Percentiles rank a stretch among this genome's conserved stretches.
These are phyloP conservation scores for Psammodynastes pulverulentus DNA, from an alignment of 2,113 vertebrate species.

Conservation along the genomic window DNA sequence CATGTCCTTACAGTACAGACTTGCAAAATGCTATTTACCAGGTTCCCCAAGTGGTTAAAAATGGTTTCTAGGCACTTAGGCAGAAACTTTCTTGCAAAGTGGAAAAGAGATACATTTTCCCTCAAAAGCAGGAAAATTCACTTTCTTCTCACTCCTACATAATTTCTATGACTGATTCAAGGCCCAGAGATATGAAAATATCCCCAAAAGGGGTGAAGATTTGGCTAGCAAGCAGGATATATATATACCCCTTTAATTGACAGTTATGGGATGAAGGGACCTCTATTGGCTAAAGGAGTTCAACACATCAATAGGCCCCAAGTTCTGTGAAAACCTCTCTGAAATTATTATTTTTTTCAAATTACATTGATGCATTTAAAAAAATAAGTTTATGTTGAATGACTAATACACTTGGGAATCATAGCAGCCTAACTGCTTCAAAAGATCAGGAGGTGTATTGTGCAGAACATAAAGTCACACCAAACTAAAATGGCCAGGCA, in stretches of 20 bases:
- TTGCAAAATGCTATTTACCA: not conserved
- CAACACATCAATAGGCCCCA: slow-evolving; percentile 11
- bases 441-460: not conserved
- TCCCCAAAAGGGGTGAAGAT: not conserved
- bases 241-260: not conserved
- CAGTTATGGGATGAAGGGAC: slow-evolving; percentile 14
- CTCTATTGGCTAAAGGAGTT: not conserved
- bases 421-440: slow-evolving; percentile 15
- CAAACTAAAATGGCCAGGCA: not conserved
- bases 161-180: not conserved
- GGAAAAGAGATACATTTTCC: not conserved
- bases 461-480: not conserved
- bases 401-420: slow-evolving; percentile 16
- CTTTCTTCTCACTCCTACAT: not conserved
- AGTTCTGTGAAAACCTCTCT: slow-evolving; percentile 22
- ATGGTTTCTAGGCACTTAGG: not conserved
- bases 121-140: not conserved
- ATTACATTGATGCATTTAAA: slow-evolving; percentile 27
- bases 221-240: not conserved
- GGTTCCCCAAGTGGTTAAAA: not conserved
- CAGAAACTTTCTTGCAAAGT: not conserved
- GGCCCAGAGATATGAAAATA: not conserved
- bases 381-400: slow-evolving; percentile 5
- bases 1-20: not conserved
- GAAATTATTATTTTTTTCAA: slow-evolving; percentile 19